These are phyloP conservation scores for Amphiprion percula DNA, from an alignment of 2,113 vertebrate species.

Conservation along the genomic window DNA sequence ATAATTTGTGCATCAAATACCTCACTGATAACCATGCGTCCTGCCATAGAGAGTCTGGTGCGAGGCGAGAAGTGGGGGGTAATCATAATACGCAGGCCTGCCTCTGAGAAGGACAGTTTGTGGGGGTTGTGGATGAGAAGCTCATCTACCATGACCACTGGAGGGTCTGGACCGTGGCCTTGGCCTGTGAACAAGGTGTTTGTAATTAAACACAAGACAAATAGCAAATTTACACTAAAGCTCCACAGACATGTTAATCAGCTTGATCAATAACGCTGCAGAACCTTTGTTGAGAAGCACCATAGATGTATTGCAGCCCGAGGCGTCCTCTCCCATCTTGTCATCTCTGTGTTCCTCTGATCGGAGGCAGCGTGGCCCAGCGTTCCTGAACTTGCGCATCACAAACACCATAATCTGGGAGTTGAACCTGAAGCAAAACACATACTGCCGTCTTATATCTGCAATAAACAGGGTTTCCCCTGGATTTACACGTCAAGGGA, in stretches of 20 bases:
- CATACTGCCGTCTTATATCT: neutral
- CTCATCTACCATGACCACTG: constrained; percentile 87
- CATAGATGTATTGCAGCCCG: constrained; percentile 81
- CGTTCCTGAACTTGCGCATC: constrained; percentile 48
- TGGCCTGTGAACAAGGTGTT: constrained; percentile 61
- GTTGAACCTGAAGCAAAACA: constrained; percentile 81
- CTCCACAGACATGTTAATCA: neutral
- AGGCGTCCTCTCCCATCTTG: constrained; percentile 73
- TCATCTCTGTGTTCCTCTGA: constrained; percentile 65
- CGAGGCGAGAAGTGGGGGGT: constrained; percentile 87
- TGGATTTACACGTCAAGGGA: neutral
- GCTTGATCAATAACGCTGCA: neutral
- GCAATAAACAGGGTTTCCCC: neutral
- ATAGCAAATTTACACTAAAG: neutral
- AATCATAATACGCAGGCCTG: constrained; percentile 86
- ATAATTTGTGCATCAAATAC: constrained; percentile 49
- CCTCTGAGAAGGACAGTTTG: constrained; percentile 86
- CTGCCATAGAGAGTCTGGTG: constrained; percentile 86
- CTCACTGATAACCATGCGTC: constrained; percentile 87
- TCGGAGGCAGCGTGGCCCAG: constrained; percentile 54
- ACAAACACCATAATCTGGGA: constrained; percentile 75
- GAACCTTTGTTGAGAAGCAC: constrained; percentile 84
- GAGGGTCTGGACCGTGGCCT: constrained; percentile 62
- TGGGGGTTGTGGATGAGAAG: constrained; percentile 84
- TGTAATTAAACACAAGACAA: neutral